Base-by-base conservation (phyloP, 2,113 vertebrate species). In the Glaucomys volans region DNA sequence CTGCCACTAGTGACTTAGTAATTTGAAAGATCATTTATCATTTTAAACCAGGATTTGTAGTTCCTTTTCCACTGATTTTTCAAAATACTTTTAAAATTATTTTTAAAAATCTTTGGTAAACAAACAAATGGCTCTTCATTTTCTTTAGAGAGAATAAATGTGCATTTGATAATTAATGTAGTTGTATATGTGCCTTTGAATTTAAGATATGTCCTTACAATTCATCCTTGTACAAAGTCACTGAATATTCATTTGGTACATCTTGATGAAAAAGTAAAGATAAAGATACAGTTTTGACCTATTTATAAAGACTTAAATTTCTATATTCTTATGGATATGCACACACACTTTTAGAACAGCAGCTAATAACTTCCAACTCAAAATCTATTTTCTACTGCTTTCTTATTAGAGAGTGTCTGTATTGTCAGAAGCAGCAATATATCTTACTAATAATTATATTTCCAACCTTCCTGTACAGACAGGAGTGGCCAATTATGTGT, bases 11-110 rank as follows among this genome's bases (percentile, higher is more conserved):
- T 95, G 97, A 96, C 91, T 97, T 95, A 90, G 81, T 92, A 84
- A 97, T 97, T 96, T 91, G 86, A 96, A 96, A 96, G 89, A 96
- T 94, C 94, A 93, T 96, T 96, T 94, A 95, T 97, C 96, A 91
- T 96, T 97, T 96, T 96, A 93, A 94, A 89, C 83, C 84, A 95
- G 67, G 79, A 95, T 50, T 95, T 94, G 93, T 62, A 89, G 89
- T 94, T 97, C 94, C 87, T 97, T 96, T 76, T 96, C 84, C 66
- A 54, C 77, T 93, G 75, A 97, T 88, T 93, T 97, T 96, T 97
- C 64, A 95, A 96, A 96, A 83, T 91, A 96, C 32, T 94, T 30
- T 75, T 83, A 87, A 94, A 96, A 18, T 44, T 59, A 30, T 79
- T 28, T 10, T 67, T 72, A 74, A 66, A 74, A 66, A 50, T 67